Evolutionary conservation across 2,797 vertebrate species (phyloP).

Genomic region (Alauda arvensis): DNA sequence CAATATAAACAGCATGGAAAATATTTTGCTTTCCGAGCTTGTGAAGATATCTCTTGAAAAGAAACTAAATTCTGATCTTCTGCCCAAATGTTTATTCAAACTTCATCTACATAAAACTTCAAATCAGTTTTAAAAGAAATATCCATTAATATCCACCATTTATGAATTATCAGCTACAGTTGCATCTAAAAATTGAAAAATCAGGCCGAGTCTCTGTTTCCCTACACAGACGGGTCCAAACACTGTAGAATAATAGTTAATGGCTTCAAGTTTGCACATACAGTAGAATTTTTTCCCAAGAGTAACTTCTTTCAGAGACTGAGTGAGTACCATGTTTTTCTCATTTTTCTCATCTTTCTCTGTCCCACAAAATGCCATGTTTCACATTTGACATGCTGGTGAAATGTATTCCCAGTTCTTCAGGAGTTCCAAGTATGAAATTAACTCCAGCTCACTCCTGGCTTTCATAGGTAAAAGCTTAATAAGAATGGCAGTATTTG

Average conservation of each 20-base stretch:
- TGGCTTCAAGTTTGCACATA: neutral
- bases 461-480: neutral
- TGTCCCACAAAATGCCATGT: neutral
- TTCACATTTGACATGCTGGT: neutral
- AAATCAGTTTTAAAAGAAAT: neutral
- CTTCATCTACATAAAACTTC: neutral
- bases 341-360: constrained; percentile 3
- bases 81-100: neutral
- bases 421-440: neutral
- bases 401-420: neutral
- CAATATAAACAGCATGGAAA: neutral
- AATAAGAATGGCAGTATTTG: neutral
- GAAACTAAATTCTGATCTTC: neutral
- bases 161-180: neutral
- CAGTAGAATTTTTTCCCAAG: neutral
- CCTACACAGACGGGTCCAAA: neutral
- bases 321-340: neutral
- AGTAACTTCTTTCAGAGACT: neutral
- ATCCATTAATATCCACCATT: neutral
- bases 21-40: neutral
- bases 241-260: neutral
- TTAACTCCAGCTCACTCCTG: neutral
- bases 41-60: neutral
- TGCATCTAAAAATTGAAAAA: neutral
- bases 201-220: neutral